These are phyloP conservation scores for Chironomus striatipennis DNA, from an alignment of 1,140 invertebrate genomes.

Conservation along the genomic window DNA sequence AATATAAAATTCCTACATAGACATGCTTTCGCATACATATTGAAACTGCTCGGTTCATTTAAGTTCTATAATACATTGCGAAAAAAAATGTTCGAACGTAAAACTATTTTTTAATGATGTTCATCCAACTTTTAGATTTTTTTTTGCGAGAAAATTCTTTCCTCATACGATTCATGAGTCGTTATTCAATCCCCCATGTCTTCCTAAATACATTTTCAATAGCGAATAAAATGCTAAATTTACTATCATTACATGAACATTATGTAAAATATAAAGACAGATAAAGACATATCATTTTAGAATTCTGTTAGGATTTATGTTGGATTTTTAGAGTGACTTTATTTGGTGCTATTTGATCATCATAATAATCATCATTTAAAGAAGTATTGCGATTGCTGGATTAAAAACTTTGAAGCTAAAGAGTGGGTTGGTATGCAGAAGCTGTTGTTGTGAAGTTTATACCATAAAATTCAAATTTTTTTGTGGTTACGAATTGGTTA, in stretches of 20 bases:
- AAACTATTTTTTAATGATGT: not conserved
- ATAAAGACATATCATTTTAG: no score
- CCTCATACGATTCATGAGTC: not conserved
- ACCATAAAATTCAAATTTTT: no score
- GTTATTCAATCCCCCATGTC: not conserved
- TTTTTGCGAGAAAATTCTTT: not conserved
- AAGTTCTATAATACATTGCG: not conserved
- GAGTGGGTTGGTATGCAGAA: no score
- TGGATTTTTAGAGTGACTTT: not conserved
- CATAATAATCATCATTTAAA: no score
- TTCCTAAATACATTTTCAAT: not conserved
- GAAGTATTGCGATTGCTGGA: no score
- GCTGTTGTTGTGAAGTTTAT: no score
- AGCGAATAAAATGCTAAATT: not conserved
- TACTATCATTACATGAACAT: not conserved
- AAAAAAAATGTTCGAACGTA: not conserved
- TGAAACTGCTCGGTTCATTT: constrained; percentile 1
- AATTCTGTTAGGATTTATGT: not conserved
- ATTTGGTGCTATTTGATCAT: no score
- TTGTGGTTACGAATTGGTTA: no score
- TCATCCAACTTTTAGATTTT: not conserved
- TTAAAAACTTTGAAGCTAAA: no score
- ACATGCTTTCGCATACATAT: not conserved
- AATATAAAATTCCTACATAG: not conserved
- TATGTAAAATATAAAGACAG: not conserved